Evolutionary conservation across 2,113 vertebrate species (phyloP).

Genomic region (Sapajus apella): DNA sequence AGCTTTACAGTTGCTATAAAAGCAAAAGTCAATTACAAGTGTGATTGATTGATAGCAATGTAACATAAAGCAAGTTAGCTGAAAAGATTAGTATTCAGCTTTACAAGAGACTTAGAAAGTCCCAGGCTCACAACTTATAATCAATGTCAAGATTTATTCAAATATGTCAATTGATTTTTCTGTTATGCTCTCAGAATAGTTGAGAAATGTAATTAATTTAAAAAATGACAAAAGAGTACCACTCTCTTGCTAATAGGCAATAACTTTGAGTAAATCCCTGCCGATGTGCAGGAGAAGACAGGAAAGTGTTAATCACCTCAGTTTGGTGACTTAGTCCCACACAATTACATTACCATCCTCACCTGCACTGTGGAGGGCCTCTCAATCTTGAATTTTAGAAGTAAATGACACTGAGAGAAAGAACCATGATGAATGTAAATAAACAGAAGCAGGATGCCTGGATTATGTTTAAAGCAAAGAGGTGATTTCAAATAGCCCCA

Average conservation of each 20-base stretch:
- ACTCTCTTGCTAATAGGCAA: not conserved
- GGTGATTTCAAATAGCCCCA: not conserved
- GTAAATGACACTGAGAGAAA: not conserved
- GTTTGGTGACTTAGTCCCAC: not conserved
- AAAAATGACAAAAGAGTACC: not conserved
- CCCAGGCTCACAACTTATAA: conserved; percentile 53
- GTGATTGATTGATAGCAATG: conserved; percentile 59
- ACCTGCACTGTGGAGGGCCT: accelerated
- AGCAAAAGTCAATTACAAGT: conserved; percentile 47
- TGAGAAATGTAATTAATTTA: conserved; percentile 40
- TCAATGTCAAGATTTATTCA: conserved; percentile 71
- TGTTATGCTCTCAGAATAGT: conserved; percentile 32
- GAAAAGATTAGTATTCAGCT: conserved; percentile 40
- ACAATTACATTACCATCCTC: not conserved
- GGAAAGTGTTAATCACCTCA: not conserved
- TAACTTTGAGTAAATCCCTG: not conserved
- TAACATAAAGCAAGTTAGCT: conserved; percentile 54
- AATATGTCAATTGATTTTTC: conserved; percentile 48
- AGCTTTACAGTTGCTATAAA: conserved; percentile 52
- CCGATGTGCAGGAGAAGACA: not conserved
- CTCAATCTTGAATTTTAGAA: not conserved
- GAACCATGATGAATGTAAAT: not conserved
- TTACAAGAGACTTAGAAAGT: conserved; percentile 43
- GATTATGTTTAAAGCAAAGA: not conserved
- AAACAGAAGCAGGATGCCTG: not conserved